Percentiles rank a stretch among this genome's conserved stretches.
Conservation (phyloP, 2,113 vertebrate species). For the Psittacula cyanocephala region DNA sequence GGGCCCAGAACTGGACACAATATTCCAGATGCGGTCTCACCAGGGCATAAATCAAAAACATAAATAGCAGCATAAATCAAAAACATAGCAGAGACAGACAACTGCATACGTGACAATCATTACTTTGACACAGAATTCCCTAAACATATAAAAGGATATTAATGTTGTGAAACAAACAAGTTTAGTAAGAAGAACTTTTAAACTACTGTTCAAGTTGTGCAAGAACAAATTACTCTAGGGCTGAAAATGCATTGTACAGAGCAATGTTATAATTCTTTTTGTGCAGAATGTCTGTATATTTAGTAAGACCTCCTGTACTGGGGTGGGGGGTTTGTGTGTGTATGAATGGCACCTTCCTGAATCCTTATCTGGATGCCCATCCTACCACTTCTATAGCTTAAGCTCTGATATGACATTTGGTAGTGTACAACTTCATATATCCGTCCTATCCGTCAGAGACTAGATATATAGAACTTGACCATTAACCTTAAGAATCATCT, state of each 20-base stretch:
- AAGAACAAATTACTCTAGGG: neutral
- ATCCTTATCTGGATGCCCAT: neutral
- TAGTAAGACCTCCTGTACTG: neutral
- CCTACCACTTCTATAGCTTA: neutral
- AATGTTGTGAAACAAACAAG: neutral
- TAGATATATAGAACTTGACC: neutral
- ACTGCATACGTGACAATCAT: neutral
- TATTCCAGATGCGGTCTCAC: no score
- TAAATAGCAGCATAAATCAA: neutral
- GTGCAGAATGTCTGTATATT: neutral
- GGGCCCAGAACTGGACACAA: no score
- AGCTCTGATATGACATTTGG: neutral
- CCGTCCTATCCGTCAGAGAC: neutral
- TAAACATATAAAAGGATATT: neutral
- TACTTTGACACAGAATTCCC: neutral
- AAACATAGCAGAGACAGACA: neutral
- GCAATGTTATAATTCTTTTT: neutral
- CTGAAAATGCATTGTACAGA: neutral
- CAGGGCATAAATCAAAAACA: no score
- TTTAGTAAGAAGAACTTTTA: neutral
- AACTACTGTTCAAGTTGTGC: neutral
- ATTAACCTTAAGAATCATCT: neutral
- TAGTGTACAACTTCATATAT: neutral
- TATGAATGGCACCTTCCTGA: neutral
- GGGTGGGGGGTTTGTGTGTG: rapidly evolving